Evolutionary conservation across 2,113 vertebrate genomes (phyloP).

Genomic region (Scopus umbretta): DNA sequence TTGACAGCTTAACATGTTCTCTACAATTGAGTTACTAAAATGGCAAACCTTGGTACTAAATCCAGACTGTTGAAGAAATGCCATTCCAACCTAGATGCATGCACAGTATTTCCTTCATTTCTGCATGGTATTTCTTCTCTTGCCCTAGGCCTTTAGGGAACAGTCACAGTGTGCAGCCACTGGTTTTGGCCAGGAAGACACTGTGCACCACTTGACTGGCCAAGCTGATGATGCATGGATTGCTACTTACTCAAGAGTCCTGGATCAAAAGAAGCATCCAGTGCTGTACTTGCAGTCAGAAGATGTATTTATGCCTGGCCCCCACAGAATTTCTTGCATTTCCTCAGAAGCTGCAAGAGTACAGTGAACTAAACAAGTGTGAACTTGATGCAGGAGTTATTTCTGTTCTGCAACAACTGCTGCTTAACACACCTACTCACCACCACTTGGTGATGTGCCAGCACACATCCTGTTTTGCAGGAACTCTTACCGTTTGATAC

Average conservation of each 20-base stretch:
- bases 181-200: background rate
- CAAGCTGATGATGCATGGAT: background rate
- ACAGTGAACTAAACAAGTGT: background rate
- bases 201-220: background rate
- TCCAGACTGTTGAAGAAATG: background rate
- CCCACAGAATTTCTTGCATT: background rate
- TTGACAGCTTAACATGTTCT: background rate
- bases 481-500: background rate
- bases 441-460: rapidly evolving
- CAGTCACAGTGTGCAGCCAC: background rate
- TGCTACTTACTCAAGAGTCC: background rate
- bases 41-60: background rate
- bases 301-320: background rate
- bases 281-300: background rate
- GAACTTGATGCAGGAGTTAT: background rate
- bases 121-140: background rate
- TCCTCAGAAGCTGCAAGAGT: background rate
- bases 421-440: background rate
- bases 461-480: background rate
- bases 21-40: background rate
- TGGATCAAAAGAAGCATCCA: background rate
- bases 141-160: background rate
- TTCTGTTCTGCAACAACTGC: background rate
- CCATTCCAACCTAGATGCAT: background rate
- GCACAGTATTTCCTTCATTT: background rate